These are phyloP conservation scores for Ophioninae sp. DNA, from an alignment of 2,888 invertebrate genomes.

Conservation along the genomic window DNA sequence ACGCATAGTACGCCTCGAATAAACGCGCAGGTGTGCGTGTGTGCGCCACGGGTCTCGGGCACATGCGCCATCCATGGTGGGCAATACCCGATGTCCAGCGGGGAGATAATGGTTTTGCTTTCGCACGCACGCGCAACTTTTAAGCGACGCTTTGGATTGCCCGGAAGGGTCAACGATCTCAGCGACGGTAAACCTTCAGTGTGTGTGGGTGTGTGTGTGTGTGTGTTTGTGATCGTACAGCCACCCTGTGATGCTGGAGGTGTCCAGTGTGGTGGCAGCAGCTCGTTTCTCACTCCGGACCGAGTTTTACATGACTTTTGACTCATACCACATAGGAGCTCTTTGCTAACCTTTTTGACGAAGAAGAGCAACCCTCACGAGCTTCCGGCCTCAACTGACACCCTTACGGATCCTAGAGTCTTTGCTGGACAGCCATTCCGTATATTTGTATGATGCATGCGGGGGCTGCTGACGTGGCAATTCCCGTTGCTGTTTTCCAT, in stretches of 20 bases:
- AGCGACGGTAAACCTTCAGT: no score
- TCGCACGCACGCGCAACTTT: constrained; percentile 62
- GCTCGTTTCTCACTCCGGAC: constrained; percentile 37
- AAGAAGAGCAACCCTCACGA: constrained; percentile 8
- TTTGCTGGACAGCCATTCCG: constrained; percentile 37
- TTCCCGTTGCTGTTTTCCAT: constrained; percentile 33
- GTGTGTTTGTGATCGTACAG: constrained; percentile 36
- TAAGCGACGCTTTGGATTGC: constrained; percentile 31
- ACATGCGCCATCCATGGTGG: constrained; percentile 62
- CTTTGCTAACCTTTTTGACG: constrained; percentile 47
- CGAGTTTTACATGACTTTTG: constrained; percentile 32
- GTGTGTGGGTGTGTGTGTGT: constrained; percentile 39
- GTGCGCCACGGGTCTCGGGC: constrained; percentile 31
- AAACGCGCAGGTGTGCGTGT: constrained; percentile 15
- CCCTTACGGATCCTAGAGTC: constrained; percentile 33
- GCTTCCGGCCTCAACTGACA: constrained; percentile 49
- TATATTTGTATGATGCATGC: neutral
- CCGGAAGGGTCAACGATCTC: constrained; percentile 67
- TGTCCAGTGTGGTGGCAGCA: constrained; percentile 27
- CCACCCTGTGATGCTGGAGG: constrained; percentile 30
- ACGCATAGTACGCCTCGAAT: constrained; percentile 27
- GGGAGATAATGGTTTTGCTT: constrained; percentile 75
- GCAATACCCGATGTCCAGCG: constrained; percentile 70
- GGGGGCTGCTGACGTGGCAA: neutral
- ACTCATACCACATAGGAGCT: constrained; percentile 23